A percentile compares a stretch with the other conserved stretches of the same genome.
Evolutionary conservation across 2,113 vertebrate species (phyloP).

Genomic region (Nerophis ophidion): DNA sequence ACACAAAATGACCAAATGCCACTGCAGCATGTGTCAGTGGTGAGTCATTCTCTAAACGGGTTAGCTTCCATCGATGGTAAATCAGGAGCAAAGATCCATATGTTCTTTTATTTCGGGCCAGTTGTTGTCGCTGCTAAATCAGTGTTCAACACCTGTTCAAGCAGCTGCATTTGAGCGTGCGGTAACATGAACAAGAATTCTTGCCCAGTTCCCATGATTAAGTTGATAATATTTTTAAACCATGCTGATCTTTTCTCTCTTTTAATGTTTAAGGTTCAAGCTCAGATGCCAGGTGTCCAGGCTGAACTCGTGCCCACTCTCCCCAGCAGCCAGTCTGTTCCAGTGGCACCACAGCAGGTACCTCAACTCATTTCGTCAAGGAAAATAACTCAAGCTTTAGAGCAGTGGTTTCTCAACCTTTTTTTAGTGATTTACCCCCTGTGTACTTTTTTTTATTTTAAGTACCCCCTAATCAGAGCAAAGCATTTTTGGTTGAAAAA

Average conservation of each 20-base stretch:
- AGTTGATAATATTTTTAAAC: not conserved
- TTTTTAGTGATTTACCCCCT: too few species aligned
- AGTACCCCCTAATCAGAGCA: too few species aligned
- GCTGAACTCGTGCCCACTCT: conserved; percentile 33
- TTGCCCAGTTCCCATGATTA: not conserved
- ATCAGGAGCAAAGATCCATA: conserved; percentile 2
- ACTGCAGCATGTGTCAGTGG: conserved; percentile 50
- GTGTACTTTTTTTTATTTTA: too few species aligned
- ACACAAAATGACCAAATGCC: conserved; percentile 50
- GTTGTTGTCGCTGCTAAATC: conserved; percentile 1
- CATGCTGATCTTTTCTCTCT: not conserved
- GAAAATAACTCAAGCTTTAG: too few species aligned
- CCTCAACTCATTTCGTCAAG: too few species aligned
- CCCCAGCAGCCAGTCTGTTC: conserved; percentile 39
- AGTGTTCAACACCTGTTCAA: conserved; percentile 5
- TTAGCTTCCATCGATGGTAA: not conserved
- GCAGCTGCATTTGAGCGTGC: not conserved
- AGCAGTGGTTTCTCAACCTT: too few species aligned
- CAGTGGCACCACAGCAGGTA: conserved; percentile 56
- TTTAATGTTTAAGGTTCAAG: conserved; percentile 28
- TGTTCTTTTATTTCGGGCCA: not conserved
- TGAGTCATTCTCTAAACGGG: conserved; percentile 32
- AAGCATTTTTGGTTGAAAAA: too few species aligned
- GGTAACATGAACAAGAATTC: not conserved
- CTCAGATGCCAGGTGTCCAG: conserved; percentile 44